Evolutionary conservation across 1,140 invertebrate species (phyloP).

Genomic region (Pectinophora gossypiella): DNA sequence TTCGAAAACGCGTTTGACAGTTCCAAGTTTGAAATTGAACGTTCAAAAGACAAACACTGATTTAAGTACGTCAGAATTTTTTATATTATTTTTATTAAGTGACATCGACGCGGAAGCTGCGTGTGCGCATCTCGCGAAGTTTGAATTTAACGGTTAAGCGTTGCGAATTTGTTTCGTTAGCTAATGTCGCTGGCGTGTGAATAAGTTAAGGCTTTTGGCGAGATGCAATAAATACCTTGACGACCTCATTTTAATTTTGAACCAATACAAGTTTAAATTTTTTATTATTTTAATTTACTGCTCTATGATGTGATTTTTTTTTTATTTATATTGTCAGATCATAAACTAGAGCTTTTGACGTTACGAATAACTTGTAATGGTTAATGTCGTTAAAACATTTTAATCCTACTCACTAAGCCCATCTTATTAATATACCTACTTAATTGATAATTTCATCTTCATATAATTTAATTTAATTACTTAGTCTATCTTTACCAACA

Average conservation of each 20-base stretch:
- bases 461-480: too few species aligned
- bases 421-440: too few species aligned
- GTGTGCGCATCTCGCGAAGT: not conserved
- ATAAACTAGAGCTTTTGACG: too few species aligned
- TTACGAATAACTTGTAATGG: too few species aligned
- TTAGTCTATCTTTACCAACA: too few species aligned
- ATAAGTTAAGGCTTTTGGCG: not conserved
- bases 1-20: constrained; percentile 10
- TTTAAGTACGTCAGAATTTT: constrained; percentile 56
- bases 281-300: too few species aligned
- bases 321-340: too few species aligned
- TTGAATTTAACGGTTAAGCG: constrained; percentile 6
- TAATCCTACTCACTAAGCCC: too few species aligned
- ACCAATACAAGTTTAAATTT: too few species aligned
- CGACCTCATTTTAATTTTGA: not conserved
- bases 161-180: constrained; percentile 1
- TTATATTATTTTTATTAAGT: constrained; percentile 1
- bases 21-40: constrained; percentile 27
- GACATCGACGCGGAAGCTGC: not conserved
- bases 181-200: not conserved
- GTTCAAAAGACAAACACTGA: constrained; percentile 32
- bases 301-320: too few species aligned
- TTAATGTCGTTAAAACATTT: too few species aligned
- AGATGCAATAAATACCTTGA: not conserved
- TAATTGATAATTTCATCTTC: too few species aligned